Evolutionary conservation across 2,797 vertebrate genomes (phyloP).

Genomic region (Sebastes paucispinis): DNA sequence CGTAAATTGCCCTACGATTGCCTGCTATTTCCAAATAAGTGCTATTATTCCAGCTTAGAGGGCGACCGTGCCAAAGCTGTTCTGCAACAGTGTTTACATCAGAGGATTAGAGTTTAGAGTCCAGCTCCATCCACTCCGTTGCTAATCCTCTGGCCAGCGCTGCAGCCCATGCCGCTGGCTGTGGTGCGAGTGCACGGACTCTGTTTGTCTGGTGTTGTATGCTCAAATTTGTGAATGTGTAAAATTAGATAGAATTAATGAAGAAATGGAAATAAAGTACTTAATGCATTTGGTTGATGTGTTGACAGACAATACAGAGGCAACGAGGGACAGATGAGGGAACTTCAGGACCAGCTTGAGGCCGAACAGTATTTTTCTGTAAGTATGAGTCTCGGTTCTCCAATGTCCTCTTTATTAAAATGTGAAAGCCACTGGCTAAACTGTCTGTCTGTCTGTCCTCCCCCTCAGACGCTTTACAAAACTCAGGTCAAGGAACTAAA

Average conservation of each 20-base stretch:
- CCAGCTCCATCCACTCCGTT: slow-evolving; percentile 52
- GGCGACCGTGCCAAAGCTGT: slow-evolving; percentile 62
- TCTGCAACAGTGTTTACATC: slow-evolving; percentile 70
- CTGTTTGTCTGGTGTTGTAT: neutral
- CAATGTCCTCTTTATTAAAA: neutral
- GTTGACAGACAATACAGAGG: slow-evolving; percentile 92
- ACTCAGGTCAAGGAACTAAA: slow-evolving; percentile 99
- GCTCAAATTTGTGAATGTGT: neutral
- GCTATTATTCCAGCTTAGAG: slow-evolving; percentile 75
- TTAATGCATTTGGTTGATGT: neutral
- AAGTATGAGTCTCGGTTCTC: slow-evolving; percentile 65
- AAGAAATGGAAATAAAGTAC: neutral
- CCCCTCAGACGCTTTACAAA: slow-evolving; percentile 95
- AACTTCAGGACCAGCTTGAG: slow-evolving; percentile 99
- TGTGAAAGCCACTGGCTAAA: neutral
- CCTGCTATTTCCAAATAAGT: slow-evolving; percentile 66
- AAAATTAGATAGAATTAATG: neutral
- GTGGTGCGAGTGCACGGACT: neutral
- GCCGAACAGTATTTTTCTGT: slow-evolving; percentile 99
- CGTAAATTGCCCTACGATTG: slow-evolving; percentile 67
- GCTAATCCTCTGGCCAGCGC: slow-evolving; percentile 60
- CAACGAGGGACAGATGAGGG: slow-evolving; percentile 99
- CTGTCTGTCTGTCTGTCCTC: neutral
- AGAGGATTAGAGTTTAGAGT: slow-evolving; percentile 73
- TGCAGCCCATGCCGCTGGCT: slow-evolving; percentile 8